phyloP scores from a whole-genome alignment of 2,888 invertebrate genomes.

The Hirtodrosophila histrioides region DNA sequence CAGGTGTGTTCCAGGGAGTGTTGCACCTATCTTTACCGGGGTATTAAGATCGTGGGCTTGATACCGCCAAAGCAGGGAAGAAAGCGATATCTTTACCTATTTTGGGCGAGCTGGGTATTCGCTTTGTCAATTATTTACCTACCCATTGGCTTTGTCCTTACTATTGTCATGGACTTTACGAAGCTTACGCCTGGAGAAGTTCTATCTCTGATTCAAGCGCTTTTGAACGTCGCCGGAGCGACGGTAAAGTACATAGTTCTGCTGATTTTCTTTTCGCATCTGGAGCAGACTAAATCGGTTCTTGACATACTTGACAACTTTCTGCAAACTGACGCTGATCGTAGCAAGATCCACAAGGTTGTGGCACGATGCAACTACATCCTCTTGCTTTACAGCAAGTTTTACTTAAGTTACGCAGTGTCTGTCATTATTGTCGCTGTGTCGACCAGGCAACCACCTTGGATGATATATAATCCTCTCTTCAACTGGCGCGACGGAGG shows the following conservation, averaged over 20 bases:
- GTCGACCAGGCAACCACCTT: constrained; percentile 30
- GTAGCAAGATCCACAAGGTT: constrained; percentile 34
- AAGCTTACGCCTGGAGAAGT: constrained; percentile 47
- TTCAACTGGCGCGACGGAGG: constrained; percentile 41
- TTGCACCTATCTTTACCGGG: constrained; percentile 31
- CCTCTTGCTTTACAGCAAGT: constrained; percentile 33
- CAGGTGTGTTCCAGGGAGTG: constrained; percentile 29
- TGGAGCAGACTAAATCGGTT: constrained; percentile 15
- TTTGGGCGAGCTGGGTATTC: constrained; percentile 32
- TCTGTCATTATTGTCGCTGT: constrained; percentile 30
- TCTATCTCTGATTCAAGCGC: constrained; percentile 35
- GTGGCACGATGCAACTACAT: constrained; percentile 41
- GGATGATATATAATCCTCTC: constrained; percentile 50
- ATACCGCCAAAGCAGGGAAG: constrained; percentile 30
- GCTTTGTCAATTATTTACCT: constrained; percentile 7
- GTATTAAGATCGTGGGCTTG: constrained; percentile 37
- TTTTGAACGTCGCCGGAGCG: constrained; percentile 26
- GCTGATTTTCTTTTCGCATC: constrained; percentile 9
- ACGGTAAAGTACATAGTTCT: constrained; percentile 32
- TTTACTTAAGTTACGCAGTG: constrained; percentile 32
- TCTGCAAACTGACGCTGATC: constrained; percentile 27
- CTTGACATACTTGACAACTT: constrained; percentile 40
- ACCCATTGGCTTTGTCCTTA: constrained; percentile 48
- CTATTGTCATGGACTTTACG: constrained; percentile 29
- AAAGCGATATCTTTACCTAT: constrained; percentile 22